Base-by-base conservation (phyloP, 2,797 vertebrate genomes). In the Mycteria americana region DNA sequence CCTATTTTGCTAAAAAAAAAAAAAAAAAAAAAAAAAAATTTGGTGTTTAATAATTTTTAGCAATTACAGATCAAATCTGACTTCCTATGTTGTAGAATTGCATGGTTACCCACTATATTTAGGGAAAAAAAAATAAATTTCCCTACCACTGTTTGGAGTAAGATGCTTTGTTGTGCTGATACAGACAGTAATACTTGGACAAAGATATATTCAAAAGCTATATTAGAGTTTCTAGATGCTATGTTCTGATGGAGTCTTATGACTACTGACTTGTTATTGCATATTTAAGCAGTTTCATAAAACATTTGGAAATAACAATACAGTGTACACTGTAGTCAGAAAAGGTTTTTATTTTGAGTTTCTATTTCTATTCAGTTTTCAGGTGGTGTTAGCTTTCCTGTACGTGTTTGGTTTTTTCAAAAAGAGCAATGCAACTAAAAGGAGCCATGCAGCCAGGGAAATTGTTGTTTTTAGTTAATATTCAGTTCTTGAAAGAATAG, bases 11-110 rank as follows among this genome's bases (percentile, higher is more conserved):
- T 17, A 13, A 65, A 27, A 41, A 27, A 27, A 5, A 5, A 5
- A 27, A 27, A 5, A 5, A 3, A 27, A 27, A 5, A 5, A 3
- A 13, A 65, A 27, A 41, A 27, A 27, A 5, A 5, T 3, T 10
- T 11, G 6, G 1, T 28, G 4, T 18, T 81, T 15, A 62, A 39
- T 39, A 18, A n/a, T 31, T 43, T 41, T 33, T 46, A 53, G 50
- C 77, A 41, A 13, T n/a, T 51, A 16, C 51, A 41, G 25, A 9
- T 70, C 5, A 39, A 33, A 46, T 89, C 63, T 74, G n/a, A 23
- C 25, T 41, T 77, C 23, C 25, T 9, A 1, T 50, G 18, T 9
- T 16, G 43, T 53, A 43, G 41, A 77, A 22, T n/a, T 54, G 14
- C 19, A 5, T 24, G 11, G 15, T 25, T 48, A 7, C 14, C 23